Percentiles rank a stretch among this genome's conserved stretches.
These are phyloP conservation scores for Tipula helvola DNA, from an alignment of 2,888 invertebrate species.

Conservation along the genomic window DNA sequence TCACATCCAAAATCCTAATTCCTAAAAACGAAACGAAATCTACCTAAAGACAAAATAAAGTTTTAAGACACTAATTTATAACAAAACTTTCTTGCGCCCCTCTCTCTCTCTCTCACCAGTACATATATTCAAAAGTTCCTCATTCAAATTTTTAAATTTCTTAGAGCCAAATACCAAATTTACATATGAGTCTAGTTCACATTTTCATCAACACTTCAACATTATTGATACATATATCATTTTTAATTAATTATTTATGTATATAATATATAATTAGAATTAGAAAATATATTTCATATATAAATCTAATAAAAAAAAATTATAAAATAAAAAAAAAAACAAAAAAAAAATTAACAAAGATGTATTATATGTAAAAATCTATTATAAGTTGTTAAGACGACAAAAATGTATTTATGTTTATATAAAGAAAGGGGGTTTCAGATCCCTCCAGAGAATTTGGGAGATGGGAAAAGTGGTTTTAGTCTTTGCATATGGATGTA, in stretches of 20 bases:
- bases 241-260: background rate
- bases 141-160: background rate
- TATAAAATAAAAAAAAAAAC: background rate
- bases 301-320: background rate
- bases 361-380: background rate
- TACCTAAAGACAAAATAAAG: background rate
- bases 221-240: background rate
- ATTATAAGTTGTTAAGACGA: background rate
- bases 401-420: background rate
- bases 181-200: background rate
- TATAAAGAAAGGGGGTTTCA: background rate
- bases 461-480: constrained; percentile 19
- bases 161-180: background rate
- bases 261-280: background rate
- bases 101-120: background rate
- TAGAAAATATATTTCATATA: background rate
- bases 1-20: background rate
- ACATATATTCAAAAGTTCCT: background rate
- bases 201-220: background rate
- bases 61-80: background rate
- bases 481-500: constrained; percentile 50
- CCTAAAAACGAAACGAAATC: background rate
- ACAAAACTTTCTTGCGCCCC: background rate
- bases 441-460: background rate
- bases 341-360: background rate